A percentile compares a stretch with the other conserved stretches of the same genome.
These are phyloP conservation scores for Clarias laeviceps DNA, from an alignment of 2,797 vertebrate genomes.

Conservation along the genomic window DNA sequence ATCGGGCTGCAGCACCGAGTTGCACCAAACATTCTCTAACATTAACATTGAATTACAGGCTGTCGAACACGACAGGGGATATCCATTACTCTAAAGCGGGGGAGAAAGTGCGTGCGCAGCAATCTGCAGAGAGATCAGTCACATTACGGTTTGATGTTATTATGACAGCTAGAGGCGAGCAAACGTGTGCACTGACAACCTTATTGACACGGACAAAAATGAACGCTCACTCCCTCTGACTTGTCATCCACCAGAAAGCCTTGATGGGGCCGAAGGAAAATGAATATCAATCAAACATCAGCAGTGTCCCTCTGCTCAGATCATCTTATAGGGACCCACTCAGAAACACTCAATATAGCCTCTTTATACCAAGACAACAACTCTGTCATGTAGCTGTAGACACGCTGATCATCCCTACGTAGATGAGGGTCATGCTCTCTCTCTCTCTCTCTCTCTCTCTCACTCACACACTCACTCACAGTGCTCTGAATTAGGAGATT, in stretches of 20 bases:
- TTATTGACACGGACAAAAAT: slow-evolving; percentile 51
- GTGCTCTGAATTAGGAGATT: not conserved
- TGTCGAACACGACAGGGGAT: slow-evolving; percentile 39
- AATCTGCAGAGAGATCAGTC: slow-evolving; percentile 49
- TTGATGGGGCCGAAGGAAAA: slow-evolving; percentile 27
- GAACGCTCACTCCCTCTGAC: slow-evolving; percentile 39
- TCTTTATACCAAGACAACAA: too few relatives aligned
- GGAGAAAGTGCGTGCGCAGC: slow-evolving; percentile 47
- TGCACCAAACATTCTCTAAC: slow-evolving; percentile 39
- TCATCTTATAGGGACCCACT: not conserved
- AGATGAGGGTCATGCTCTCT: slow-evolving; percentile 2
- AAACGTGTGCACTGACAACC: slow-evolving; percentile 46
- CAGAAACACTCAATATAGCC: too few relatives aligned
- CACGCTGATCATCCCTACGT: too few relatives aligned
- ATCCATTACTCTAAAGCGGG: slow-evolving; percentile 48
- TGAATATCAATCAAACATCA: slow-evolving; percentile 40
- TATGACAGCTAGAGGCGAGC: slow-evolving; percentile 54
- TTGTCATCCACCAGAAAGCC: slow-evolving; percentile 41
- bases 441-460: not conserved
- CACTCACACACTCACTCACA: not conserved
- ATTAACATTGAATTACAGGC: slow-evolving; percentile 53
- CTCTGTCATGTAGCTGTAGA: too few relatives aligned
- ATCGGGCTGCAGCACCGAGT: slow-evolving; percentile 30
- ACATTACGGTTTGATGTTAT: slow-evolving; percentile 55
- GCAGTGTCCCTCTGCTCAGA: slow-evolving; percentile 40